These are phyloP conservation scores for Neodiprion virginianus DNA, from an alignment of 1,140 invertebrate genomes.

Conservation along the genomic window DNA sequence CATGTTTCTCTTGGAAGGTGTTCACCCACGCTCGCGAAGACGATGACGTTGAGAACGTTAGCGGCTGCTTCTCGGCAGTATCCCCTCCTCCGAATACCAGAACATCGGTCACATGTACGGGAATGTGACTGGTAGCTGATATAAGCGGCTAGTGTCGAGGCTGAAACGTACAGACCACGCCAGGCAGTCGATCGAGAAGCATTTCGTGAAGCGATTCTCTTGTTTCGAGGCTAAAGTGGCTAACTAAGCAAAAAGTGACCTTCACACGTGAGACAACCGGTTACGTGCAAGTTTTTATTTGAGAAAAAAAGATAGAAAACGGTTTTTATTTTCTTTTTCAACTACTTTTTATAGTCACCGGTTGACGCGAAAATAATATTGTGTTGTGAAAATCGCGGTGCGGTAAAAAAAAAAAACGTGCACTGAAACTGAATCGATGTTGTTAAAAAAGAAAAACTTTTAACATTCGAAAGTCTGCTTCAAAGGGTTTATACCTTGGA, in stretches of 20 bases:
- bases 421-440: not conserved
- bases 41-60: not conserved
- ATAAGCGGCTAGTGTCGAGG: not conserved
- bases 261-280: not conserved
- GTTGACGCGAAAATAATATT: not conserved
- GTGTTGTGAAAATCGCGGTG: not conserved
- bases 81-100: not conserved
- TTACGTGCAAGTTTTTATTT: not conserved
- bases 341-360: not conserved
- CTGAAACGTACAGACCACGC: not conserved
- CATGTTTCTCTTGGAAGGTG: not conserved
- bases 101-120: not conserved
- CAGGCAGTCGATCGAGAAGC: not conserved
- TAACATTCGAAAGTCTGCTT: not conserved
- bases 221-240: conserved; percentile 2
- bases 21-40: not conserved
- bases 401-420: not conserved
- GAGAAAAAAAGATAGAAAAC: not conserved
- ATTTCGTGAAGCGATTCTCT: not conserved
- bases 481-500: not conserved
- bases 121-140: not conserved
- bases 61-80: not conserved
- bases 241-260: not conserved
- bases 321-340: not conserved
- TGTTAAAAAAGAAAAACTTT: not conserved